Conservation (phyloP, 1,140 invertebrate genomes). For the Arion vulgaris region DNA sequence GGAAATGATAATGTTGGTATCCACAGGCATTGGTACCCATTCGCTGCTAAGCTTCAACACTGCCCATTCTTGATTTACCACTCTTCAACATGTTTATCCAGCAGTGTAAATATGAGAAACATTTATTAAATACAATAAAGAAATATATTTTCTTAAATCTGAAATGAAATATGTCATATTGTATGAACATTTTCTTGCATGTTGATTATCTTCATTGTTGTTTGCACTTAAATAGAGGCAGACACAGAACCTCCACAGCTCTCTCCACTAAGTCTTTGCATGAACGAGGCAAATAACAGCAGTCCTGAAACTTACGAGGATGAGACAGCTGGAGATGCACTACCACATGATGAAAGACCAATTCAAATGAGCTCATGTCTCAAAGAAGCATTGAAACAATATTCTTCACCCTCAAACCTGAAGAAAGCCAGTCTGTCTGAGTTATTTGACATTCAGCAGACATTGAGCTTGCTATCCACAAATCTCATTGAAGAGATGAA, state of each 20-base stretch:
- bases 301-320: background rate
- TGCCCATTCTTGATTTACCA: too few species aligned
- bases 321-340: background rate
- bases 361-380: background rate
- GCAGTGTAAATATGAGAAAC: too few species aligned
- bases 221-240: background rate
- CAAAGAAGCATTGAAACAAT: background rate
- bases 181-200: background rate
- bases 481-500: constrained; percentile 7
- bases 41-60: too few species aligned
- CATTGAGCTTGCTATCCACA: background rate
- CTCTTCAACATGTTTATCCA: too few species aligned
- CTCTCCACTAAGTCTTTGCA: too few species aligned
- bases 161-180: background rate
- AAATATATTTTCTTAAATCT: background rate
- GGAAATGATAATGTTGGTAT: too few species aligned
- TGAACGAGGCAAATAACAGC: background rate
- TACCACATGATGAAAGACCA: background rate
- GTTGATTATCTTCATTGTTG: background rate
- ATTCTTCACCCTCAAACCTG: background rate
- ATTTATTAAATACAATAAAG: too few species aligned
- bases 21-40: too few species aligned
- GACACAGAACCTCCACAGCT: background rate
- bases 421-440: background rate
- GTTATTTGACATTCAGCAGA: constrained; percentile 24